Percentiles rank a stretch among this genome's conserved stretches.
phyloP scores from a whole-genome alignment of 2,113 vertebrate genomes.

The Pseudonaja textilis region DNA sequence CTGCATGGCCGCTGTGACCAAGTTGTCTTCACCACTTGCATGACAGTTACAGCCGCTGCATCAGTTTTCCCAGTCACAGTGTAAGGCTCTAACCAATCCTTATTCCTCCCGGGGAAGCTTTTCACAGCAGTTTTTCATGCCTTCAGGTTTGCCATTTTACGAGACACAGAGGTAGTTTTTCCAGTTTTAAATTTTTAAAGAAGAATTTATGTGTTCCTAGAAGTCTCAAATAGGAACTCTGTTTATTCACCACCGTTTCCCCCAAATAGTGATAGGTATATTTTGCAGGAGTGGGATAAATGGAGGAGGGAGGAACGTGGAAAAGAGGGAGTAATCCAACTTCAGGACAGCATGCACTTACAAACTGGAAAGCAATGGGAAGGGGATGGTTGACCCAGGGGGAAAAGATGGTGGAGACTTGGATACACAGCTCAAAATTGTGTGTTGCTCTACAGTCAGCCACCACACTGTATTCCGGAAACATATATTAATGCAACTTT shows the following conservation, averaged over 20 bases:
- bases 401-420: too few species aligned
- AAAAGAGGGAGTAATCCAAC: background rate
- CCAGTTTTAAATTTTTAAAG: background rate
- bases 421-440: background rate
- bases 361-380: background rate
- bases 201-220: background rate
- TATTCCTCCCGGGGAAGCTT: background rate
- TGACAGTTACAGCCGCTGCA: constrained; percentile 89
- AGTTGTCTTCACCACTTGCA: constrained; percentile 92
- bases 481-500: constrained; percentile 93
- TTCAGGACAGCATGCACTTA: background rate
- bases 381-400: background rate
- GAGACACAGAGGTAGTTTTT: background rate
- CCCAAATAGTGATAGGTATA: background rate
- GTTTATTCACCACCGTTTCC: background rate
- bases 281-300: background rate
- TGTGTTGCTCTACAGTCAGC: constrained; percentile 78
- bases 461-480: constrained; percentile 91
- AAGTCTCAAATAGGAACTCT: background rate
- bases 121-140: rapidly evolving
- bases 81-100: constrained; percentile 71
- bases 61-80: constrained; percentile 92
- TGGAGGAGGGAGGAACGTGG: background rate
- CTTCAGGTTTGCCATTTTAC: background rate
- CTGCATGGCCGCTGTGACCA: constrained; percentile 95